These are phyloP conservation scores for Takifugu bimaculatus DNA, from an alignment of 2,113 vertebrate species.

Conservation along the genomic window DNA sequence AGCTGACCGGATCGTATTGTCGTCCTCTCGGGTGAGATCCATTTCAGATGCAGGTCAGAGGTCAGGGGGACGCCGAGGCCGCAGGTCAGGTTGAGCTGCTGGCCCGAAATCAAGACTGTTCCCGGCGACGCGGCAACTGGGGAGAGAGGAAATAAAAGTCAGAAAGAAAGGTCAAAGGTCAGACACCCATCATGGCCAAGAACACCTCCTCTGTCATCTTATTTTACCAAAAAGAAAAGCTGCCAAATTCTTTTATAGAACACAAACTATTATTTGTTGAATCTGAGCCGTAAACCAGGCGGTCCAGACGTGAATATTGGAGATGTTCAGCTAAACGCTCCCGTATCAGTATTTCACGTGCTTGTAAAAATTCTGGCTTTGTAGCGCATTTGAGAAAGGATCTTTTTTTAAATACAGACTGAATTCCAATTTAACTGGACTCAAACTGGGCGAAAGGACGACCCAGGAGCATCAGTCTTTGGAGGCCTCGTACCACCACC, in stretches of 20 bases:
- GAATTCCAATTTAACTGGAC: neutral
- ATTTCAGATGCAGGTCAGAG: constrained; percentile 46
- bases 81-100: constrained; percentile 66
- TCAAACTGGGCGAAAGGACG: neutral
- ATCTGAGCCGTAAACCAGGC: too few relatives aligned
- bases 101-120: constrained; percentile 33
- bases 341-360: too few relatives aligned
- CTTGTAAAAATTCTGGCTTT: too few relatives aligned
- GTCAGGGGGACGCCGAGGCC: constrained; percentile 23
- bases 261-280: too few relatives aligned
- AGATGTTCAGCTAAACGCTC: too few relatives aligned
- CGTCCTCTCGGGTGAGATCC: constrained; percentile 26
- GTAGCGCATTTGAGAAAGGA: neutral
- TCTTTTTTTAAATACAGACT: neutral
- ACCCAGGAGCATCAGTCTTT: too few relatives aligned
- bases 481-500: too few relatives aligned
- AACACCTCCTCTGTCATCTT: too few relatives aligned
- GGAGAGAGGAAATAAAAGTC: neutral
- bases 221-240: neutral
- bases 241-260: neutral
- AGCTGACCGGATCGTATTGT: neutral
- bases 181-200: too few relatives aligned
- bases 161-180: neutral
- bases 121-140: constrained; percentile 35
- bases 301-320: too few relatives aligned